phyloP scores from a whole-genome alignment of 2,797 vertebrate genomes.

The Lithobates sylvaticus region DNA sequence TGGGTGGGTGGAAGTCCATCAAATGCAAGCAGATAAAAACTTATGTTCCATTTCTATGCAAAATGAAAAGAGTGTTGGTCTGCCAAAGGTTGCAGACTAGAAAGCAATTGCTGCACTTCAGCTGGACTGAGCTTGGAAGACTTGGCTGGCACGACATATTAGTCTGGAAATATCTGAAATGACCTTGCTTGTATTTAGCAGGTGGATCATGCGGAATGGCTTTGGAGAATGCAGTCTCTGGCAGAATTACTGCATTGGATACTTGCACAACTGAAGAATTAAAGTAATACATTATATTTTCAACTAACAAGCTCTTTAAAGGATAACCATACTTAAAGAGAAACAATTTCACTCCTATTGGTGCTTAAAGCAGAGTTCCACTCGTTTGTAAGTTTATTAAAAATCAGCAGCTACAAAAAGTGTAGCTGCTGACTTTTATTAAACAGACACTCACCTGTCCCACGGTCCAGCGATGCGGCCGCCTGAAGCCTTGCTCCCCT shows the following conservation, averaged over 20 bases:
- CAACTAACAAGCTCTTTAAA: too few species aligned
- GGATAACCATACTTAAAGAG: too few species aligned
- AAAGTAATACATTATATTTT: neutral
- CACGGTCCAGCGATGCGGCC: too few species aligned
- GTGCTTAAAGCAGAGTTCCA: too few species aligned
- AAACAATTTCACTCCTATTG: too few species aligned
- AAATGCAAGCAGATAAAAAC: neutral
- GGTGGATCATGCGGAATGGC: neutral
- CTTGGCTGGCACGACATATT: neutral
- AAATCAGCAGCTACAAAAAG: too few species aligned
- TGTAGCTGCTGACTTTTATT: too few species aligned
- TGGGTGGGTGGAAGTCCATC: neutral
- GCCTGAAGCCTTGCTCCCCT: too few species aligned
- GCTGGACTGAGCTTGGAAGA: neutral
- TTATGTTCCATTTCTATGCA: neutral
- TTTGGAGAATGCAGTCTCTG: neutral
- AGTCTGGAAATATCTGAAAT: neutral
- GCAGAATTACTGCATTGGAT: neutral
- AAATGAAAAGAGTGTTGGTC: neutral
- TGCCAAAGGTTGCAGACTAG: neutral
- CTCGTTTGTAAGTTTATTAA: too few species aligned
- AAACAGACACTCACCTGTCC: too few species aligned
- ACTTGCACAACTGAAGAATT: neutral
- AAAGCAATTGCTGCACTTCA: neutral
- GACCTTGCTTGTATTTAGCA: neutral